Evolutionary conservation across 2,797 vertebrate genomes (phyloP).

Genomic region (Sphenodon punctatus): DNA sequence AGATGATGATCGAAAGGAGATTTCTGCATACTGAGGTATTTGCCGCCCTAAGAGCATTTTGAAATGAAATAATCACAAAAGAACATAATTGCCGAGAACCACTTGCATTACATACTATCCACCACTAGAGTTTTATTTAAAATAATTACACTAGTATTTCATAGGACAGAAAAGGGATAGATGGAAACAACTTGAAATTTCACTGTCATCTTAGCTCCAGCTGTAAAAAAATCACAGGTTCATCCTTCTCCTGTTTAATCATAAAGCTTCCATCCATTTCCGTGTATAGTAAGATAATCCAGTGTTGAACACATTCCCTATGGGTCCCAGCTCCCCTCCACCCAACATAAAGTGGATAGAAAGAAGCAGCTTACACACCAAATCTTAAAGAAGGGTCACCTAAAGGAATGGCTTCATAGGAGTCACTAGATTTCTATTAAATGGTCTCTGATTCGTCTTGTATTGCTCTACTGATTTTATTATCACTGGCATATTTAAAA

Average conservation of each 20-base stretch:
- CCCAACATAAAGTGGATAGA: no score
- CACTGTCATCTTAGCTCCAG: neutral
- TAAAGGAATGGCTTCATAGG: neutral
- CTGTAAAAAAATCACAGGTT: neutral
- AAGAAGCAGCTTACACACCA: neutral
- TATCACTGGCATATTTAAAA: rapidly evolving
- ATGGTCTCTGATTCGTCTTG: no score
- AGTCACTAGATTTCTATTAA: rapidly evolving
- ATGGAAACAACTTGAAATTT: no score
- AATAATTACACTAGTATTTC: no score
- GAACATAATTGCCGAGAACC: no score
- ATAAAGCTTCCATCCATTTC: neutral
- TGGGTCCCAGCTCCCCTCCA: neutral
- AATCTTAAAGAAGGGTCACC: neutral
- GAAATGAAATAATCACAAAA: no score
- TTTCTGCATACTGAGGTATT: neutral
- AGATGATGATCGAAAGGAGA: neutral
- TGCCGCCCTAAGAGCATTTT: neutral
- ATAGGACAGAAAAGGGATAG: no score
- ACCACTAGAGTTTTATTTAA: no score
- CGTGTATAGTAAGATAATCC: neutral
- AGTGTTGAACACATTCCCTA: neutral
- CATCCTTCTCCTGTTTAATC: neutral
- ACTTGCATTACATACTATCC: no score
- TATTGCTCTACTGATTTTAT: neutral